Conservation (phyloP, 2,888 invertebrate genomes). For the Lasioglossum morio region DNA sequence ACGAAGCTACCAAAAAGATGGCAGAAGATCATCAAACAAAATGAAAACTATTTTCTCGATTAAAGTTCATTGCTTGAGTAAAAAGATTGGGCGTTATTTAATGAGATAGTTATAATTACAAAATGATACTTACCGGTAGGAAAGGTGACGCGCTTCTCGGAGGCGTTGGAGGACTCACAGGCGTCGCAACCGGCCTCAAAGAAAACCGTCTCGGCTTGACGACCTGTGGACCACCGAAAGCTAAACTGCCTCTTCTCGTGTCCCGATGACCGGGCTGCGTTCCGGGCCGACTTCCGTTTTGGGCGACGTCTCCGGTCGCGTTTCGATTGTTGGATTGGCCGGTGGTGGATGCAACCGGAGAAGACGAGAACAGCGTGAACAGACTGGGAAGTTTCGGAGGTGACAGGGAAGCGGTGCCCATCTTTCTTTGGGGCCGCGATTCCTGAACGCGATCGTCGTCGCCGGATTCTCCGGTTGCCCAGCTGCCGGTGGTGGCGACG, state of each 20-base stretch:
- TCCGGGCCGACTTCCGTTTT: not conserved
- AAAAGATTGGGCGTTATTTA: no score
- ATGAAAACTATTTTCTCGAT: no score
- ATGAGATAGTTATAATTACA: no score
- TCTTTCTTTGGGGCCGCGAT: slow-evolving; percentile 84
- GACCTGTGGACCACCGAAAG: slow-evolving; percentile 6
- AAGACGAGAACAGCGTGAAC: slow-evolving; percentile 84
- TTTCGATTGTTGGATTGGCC: slow-evolving; percentile 75
- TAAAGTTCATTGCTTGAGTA: no score
- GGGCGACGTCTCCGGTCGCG: slow-evolving; percentile 46
- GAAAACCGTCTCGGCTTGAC: slow-evolving; percentile 78
- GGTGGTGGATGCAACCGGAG: not conserved
- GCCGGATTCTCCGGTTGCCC: not conserved
- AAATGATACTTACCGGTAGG: slow-evolving; percentile 61
- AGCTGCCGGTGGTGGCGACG: slow-evolving; percentile 78
- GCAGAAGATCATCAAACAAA: no score
- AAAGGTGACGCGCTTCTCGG: slow-evolving; percentile 72
- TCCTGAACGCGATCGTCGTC: not conserved
- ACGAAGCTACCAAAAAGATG: no score
- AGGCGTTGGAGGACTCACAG: slow-evolving; percentile 71
- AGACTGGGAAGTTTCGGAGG: slow-evolving; percentile 85
- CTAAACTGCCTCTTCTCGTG: slow-evolving; percentile 72
- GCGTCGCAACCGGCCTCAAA: slow-evolving; percentile 78
- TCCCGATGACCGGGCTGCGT: not conserved
- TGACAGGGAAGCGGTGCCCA: slow-evolving; percentile 86